phyloP scores from a whole-genome alignment of 1,140 invertebrate species.

The Drosophila carrolli region DNA sequence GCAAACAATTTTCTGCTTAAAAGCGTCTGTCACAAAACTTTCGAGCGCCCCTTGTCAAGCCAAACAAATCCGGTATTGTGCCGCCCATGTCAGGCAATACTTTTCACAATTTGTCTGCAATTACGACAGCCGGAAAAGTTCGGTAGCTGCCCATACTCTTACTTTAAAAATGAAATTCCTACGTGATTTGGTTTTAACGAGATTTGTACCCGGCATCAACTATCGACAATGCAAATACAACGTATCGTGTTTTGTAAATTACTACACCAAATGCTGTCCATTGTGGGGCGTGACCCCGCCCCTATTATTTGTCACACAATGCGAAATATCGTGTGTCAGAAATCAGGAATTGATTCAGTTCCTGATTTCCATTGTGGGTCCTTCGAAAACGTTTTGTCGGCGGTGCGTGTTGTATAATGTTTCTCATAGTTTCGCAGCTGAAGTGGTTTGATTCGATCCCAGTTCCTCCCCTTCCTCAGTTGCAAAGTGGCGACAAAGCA shows the following conservation, averaged over 20 bases:
- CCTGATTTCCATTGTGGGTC: conserved; percentile 19
- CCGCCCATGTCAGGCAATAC: conserved; percentile 46
- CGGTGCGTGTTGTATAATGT: conserved; percentile 72
- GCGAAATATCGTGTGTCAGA: conserved; percentile 75
- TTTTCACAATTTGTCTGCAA: conserved; percentile 74
- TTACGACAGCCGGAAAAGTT: conserved; percentile 63
- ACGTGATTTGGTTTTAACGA: conserved; percentile 82
- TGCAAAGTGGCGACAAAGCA: conserved; percentile 66
- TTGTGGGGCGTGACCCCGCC: conserved; percentile 41
- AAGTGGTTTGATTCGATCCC: conserved; percentile 50
- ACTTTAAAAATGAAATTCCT: conserved; percentile 42
- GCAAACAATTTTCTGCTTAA: conserved; percentile 82
- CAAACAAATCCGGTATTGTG: conserved; percentile 45
- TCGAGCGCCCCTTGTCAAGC: conserved; percentile 67
- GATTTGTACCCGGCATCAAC: conserved; percentile 60
- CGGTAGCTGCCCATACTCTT: background rate
- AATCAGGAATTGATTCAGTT: conserved; percentile 52
- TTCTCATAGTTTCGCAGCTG: conserved; percentile 73
- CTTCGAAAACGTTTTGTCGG: conserved; percentile 22
- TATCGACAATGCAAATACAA: conserved; percentile 77
- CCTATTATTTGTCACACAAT: conserved; percentile 45
- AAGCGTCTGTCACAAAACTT: conserved; percentile 80
- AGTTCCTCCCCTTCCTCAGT: conserved; percentile 23
- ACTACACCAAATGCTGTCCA: conserved; percentile 53
- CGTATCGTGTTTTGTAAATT: conserved; percentile 66